Conservation (phyloP, 2,797 vertebrate genomes). For the Microhierax caerulescens region DNA sequence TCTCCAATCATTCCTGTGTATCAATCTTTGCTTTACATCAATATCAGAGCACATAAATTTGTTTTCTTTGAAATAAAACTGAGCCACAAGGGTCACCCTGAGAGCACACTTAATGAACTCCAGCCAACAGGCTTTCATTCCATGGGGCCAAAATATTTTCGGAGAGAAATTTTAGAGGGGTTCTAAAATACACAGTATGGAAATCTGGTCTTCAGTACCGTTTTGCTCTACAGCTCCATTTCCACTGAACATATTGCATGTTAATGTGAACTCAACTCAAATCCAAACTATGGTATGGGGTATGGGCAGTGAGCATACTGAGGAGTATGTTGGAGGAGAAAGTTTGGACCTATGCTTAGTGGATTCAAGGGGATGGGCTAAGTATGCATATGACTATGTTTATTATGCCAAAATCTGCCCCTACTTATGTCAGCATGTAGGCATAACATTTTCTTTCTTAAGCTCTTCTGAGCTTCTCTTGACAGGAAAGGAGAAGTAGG, state of each 20-base stretch:
- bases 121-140: neutral
- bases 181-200: neutral
- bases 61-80: neutral
- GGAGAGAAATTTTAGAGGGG: neutral
- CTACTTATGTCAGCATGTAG: neutral
- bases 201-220: neutral
- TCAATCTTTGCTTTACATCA: neutral
- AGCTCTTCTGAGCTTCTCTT: neutral
- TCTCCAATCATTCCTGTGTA: neutral
- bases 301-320: neutral
- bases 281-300: neutral
- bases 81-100: rapidly evolving
- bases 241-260: neutral
- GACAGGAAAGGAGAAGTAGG: neutral
- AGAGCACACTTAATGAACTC: neutral
- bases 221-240: neutral
- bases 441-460: neutral
- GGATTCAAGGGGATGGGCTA: neutral
- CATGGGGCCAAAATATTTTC: neutral
- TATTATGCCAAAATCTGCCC: neutral
- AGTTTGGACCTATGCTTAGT: neutral
- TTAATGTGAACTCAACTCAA: neutral
- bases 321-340: neutral
- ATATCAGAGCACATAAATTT: neutral
- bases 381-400: neutral